A percentile compares a stretch with the other conserved stretches of the same genome.
Conservation (phyloP, 1,140 invertebrate genomes). For the Drosophila nigrodunni region DNA sequence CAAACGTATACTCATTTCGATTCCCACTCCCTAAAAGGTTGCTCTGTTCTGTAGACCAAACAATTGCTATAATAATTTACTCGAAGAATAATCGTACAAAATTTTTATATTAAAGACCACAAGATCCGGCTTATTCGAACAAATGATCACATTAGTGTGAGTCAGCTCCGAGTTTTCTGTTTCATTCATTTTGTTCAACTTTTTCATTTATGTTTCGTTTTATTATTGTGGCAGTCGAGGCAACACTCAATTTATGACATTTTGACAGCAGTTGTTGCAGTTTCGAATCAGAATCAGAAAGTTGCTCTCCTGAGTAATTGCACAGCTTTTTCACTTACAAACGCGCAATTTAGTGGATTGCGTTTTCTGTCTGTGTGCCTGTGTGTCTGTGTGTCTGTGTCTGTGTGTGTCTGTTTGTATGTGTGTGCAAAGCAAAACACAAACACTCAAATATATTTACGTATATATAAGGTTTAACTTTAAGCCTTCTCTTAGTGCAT, state of each 20-base stretch:
- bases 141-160: slow-evolving; percentile 29
- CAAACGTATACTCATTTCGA: slow-evolving; percentile 15
- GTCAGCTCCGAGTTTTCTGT: slow-evolving; percentile 4
- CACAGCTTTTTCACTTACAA: slow-evolving; percentile 79
- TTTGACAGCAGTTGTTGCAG: slow-evolving; percentile 83
- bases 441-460: not conserved
- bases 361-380: slow-evolving; percentile 35
- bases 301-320: slow-evolving; percentile 79
- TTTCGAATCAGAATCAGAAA: slow-evolving; percentile 64
- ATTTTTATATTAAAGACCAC: too few relatives aligned
- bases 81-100: too few relatives aligned
- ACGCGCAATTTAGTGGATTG: slow-evolving; percentile 75
- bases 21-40: not conserved
- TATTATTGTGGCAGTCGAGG: slow-evolving; percentile 45
- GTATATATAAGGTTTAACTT: not conserved
- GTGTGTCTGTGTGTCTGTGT: not conserved
- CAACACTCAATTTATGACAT: slow-evolving; percentile 77
- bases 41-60: too few relatives aligned
- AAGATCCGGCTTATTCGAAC: not conserved
- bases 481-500: not conserved
- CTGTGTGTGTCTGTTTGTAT: not conserved
- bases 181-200: slow-evolving; percentile 1
- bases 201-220: slow-evolving; percentile 30
- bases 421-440: not conserved
- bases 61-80: not conserved